Base-by-base conservation (phyloP, 2,888 invertebrate species). In the Cyclophora albipunctata region DNA sequence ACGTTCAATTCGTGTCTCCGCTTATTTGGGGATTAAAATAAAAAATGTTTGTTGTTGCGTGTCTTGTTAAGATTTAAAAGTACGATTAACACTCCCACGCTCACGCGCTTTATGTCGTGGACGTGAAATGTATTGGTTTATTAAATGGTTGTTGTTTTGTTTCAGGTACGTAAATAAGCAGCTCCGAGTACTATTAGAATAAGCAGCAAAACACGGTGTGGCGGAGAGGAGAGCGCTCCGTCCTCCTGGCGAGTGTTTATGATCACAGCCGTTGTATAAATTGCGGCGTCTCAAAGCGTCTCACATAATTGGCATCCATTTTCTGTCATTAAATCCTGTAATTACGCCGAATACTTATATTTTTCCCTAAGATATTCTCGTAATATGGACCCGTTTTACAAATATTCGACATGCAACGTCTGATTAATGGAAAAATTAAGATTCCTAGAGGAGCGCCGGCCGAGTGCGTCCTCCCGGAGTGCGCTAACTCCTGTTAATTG, bases 401-500 rank as follows among this genome's bases (percentile, higher is more conserved):
- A 47, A 41, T 49, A 53, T 51, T 49, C 46, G 40, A n/a, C 20
- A 34, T 40, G 55, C 52, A 49, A 64, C 51, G 55, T 52, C 57
- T 59, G 55, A 57, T 63, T 63, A 66, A 59, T 59, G 54, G 59
- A 53, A 63, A 64, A 59, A 63, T 56, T 60, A 58, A 59, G 54
- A 65, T 66, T 60, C 64, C 57, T 62, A 48, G 54, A 55, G 55
- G 51, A 51, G 46, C 44, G 47, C 48, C 49, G 37, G 52, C 57
- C 57, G 64, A 60, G 57, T 55, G 56, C 59, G 69, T 67, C 58
- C 62, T 45, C 53, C 53, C 53, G 63, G 67, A 65, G 66, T 69
- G 66, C 63, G 63, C 63, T 75, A 71, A 72, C 71, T 67, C 66
- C 59, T 56, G 61, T 63, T 72, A 76, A 75, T 75, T 74, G 67